Evolutionary conservation across 2,113 vertebrate genomes (phyloP).

Genomic region (Megaleporinus macrocephalus): DNA sequence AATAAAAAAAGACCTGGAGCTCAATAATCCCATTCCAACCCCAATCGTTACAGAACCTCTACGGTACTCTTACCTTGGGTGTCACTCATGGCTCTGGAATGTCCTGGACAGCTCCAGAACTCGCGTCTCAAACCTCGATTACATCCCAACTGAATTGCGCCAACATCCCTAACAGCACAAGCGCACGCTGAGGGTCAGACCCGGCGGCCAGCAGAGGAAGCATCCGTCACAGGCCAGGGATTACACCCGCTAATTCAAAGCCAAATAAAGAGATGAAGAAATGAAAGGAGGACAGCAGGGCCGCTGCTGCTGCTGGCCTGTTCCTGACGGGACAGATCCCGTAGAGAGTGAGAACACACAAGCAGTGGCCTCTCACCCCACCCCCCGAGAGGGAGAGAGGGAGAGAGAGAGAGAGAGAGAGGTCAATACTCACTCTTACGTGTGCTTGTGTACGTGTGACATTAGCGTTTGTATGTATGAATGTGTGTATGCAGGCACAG

Average conservation of each 20-base stretch:
- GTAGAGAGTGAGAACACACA: constrained; percentile 7
- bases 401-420: constrained; percentile 31
- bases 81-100: constrained; percentile 13
- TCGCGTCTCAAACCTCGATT: neutral
- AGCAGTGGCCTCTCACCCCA: constrained; percentile 12
- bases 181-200: neutral
- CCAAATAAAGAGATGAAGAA: constrained; percentile 7
- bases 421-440: constrained; percentile 44
- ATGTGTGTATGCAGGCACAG: constrained; percentile 16
- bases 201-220: neutral
- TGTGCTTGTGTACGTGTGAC: constrained; percentile 16
- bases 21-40: too few relatives aligned
- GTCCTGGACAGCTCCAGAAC: neutral
- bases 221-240: constrained; percentile 8
- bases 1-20: too few relatives aligned
- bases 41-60: neutral
- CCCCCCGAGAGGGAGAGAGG: constrained; percentile 2
- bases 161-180: neutral
- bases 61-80: constrained; percentile 23
- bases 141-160: neutral
- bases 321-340: neutral
- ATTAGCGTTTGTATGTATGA: constrained; percentile 12
- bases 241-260: neutral
- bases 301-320: neutral
- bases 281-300: neutral